phyloP scores from a whole-genome alignment of 2,797 vertebrate species.

The Clarias laeviceps region DNA sequence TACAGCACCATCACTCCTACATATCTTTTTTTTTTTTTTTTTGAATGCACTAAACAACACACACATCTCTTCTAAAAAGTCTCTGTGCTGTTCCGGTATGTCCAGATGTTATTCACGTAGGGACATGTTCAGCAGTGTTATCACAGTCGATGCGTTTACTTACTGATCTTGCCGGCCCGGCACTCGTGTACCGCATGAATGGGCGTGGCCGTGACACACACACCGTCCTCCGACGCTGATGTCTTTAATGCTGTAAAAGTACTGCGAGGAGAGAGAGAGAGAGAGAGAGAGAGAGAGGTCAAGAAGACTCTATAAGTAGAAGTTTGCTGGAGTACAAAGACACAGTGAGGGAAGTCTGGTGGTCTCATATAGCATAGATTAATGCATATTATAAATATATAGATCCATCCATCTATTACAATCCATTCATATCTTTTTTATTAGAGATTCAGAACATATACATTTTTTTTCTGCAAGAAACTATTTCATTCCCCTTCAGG shows the following conservation, averaged over 20 bases:
- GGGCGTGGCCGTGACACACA: slow-evolving; percentile 85
- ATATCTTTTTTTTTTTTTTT: too few species aligned
- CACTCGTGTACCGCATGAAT: slow-evolving; percentile 85
- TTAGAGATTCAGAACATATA: not conserved
- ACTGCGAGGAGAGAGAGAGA: slow-evolving; percentile 64
- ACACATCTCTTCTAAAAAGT: too few species aligned
- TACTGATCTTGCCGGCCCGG: slow-evolving; percentile 89
- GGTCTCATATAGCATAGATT: too few species aligned
- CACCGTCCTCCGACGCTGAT: slow-evolving; percentile 87
- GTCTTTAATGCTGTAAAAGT: slow-evolving; percentile 91
- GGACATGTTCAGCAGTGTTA: not conserved
- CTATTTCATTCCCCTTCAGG: not conserved
- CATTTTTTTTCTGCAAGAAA: too few species aligned
- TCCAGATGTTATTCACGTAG: slow-evolving; percentile 8
- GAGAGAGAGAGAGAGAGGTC: not conserved
- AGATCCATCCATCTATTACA: too few species aligned
- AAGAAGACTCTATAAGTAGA: not conserved
- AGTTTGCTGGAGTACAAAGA: not conserved
- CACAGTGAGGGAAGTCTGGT: too few species aligned
- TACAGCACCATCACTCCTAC: too few species aligned
- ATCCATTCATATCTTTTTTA: not conserved
- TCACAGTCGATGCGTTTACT: slow-evolving; percentile 33
- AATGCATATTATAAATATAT: too few species aligned
- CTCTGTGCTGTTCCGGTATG: too few species aligned
- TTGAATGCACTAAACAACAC: too few species aligned